Evolutionary conservation across 2,888 invertebrate species (phyloP).

Genomic region (Tetragonula carbonaria): DNA sequence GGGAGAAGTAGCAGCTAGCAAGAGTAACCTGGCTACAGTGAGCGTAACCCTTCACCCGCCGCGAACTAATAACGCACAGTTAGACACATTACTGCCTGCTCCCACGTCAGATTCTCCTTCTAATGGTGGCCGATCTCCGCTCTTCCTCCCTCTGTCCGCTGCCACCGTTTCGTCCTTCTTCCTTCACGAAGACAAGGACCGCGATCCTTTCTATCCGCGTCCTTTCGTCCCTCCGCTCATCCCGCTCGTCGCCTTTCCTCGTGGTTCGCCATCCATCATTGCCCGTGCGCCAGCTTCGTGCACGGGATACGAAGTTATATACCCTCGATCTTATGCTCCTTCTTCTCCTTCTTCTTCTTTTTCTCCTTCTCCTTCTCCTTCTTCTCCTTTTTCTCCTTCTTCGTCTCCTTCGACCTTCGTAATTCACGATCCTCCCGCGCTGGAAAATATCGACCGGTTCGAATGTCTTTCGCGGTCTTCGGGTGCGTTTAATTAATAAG

Average conservation of each 20-base stretch:
- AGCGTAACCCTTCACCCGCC: slow-evolving; percentile 77
- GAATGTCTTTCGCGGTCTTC: slow-evolving; percentile 61
- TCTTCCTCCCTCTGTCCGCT: slow-evolving; percentile 17
- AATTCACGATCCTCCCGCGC: slow-evolving; percentile 69
- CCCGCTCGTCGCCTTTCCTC: slow-evolving; percentile 38
- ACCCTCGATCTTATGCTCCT: slow-evolving; percentile 55
- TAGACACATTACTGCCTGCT: slow-evolving; percentile 74
- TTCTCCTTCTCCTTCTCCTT: slow-evolving; percentile 29
- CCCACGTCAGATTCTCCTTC: slow-evolving; percentile 69
- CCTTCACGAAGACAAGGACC: slow-evolving; percentile 9
- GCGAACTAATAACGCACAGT: slow-evolving; percentile 77
- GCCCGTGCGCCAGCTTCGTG: slow-evolving; percentile 65
- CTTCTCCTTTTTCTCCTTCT: slow-evolving; percentile 33
- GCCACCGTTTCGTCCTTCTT: slow-evolving; percentile 42
- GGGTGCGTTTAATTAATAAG: slow-evolving; percentile 69
- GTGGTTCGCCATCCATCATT: slow-evolving; percentile 72
- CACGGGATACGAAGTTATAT: slow-evolving; percentile 66
- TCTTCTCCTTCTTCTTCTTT: slow-evolving; percentile 29
- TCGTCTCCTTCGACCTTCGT: slow-evolving; percentile 50
- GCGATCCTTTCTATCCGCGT: slow-evolving; percentile 23
- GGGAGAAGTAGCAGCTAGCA: slow-evolving; percentile 36
- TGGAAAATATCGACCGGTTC: slow-evolving; percentile 68
- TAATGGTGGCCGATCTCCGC: slow-evolving; percentile 69
- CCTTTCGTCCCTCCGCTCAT: not conserved
- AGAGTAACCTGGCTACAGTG: slow-evolving; percentile 60